Percentiles rank a stretch among this genome's conserved stretches.
Conservation (phyloP, 2,888 invertebrate species). For the Drosophila austrosaltans region DNA sequence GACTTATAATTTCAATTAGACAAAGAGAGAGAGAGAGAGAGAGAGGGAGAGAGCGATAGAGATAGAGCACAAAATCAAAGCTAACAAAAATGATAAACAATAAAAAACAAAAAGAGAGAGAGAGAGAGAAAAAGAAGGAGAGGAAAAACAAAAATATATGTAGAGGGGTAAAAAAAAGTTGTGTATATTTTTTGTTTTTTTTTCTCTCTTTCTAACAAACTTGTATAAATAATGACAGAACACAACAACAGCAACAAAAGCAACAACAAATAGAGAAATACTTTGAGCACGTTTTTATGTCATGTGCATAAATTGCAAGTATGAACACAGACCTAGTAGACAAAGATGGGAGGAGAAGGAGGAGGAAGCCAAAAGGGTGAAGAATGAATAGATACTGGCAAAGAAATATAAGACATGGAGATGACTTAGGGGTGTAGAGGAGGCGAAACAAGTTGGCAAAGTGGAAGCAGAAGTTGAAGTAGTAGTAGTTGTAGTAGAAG, state of each 20-base stretch:
- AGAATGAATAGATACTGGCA: no score
- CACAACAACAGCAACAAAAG: conserved; percentile 22
- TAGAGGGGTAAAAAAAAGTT: no score
- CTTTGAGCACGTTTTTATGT: conserved; percentile 70
- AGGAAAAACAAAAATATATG: not conserved
- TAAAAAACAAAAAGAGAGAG: conserved; percentile 11
- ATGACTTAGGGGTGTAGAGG: not conserved
- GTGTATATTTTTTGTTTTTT: no score
- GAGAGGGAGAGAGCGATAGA: not conserved
- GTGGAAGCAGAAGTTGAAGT: conserved; percentile 1
- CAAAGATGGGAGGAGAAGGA: not conserved
- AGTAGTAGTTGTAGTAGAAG: conserved; percentile 2
- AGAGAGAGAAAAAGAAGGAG: conserved; percentile 4
- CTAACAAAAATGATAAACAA: conserved; percentile 15
- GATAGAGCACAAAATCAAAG: conserved; percentile 12
- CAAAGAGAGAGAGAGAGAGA: conserved; percentile 2
- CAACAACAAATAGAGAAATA: conserved; percentile 11
- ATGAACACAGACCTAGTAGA: conserved; percentile 42
- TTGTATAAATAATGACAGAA: conserved; percentile 30
- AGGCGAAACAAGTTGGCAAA: conserved; percentile 27
- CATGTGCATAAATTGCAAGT: conserved; percentile 70
- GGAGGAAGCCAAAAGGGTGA: not conserved
- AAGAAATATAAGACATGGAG: not conserved
- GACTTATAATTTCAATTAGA: conserved; percentile 24
- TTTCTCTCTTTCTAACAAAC: conserved; percentile 3